Evolutionary conservation across 2,797 vertebrate genomes (phyloP).

Genomic region (Rhabdophis nuchalis): DNA sequence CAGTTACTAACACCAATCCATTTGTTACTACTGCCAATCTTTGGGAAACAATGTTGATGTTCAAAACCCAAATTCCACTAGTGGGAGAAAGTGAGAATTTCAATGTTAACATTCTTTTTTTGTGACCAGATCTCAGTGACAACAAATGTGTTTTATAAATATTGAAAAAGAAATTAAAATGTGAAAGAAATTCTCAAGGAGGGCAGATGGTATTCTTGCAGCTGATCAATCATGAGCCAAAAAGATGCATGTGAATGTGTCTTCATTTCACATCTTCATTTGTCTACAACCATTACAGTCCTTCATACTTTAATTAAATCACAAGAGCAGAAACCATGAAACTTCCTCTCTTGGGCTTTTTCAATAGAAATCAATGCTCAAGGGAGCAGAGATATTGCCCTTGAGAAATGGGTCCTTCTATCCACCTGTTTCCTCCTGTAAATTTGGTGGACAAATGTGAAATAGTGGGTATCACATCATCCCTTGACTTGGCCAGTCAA

Average conservation of each 20-base stretch:
- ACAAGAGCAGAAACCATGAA: not conserved
- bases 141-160: not conserved
- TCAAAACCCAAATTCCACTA: not conserved
- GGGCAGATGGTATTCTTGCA: not conserved
- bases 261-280: not conserved
- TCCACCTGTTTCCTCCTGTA: not conserved
- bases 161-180: not conserved
- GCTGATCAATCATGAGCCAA: not conserved
- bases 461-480: not conserved
- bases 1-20: not conserved
- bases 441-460: not conserved
- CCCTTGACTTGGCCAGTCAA: not conserved
- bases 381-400: not conserved
- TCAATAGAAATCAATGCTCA: not conserved
- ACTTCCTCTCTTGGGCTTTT: not conserved
- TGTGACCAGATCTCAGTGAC: not conserved
- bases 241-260: not conserved
- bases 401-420: not conserved
- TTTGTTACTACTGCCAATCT: not conserved
- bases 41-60: not conserved
- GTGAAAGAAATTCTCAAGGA: not conserved
- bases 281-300: not conserved
- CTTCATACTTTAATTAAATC: not conserved
- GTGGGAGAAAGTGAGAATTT: not conserved
- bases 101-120: not conserved